Conservation (phyloP, 2,888 invertebrate genomes). For the Pollenia amentaria region DNA sequence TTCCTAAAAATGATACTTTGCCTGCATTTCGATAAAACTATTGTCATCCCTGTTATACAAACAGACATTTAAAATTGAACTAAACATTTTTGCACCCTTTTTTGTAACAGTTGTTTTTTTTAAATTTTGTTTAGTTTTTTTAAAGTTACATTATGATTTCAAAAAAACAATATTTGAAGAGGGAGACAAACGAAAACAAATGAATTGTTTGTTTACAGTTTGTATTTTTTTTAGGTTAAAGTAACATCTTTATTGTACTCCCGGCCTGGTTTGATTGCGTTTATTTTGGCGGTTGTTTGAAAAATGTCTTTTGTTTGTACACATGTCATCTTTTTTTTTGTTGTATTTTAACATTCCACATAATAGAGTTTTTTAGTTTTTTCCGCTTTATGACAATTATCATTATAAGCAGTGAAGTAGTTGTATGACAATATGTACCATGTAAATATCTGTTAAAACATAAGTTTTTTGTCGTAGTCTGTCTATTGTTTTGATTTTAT, state of each 20-base stretch:
- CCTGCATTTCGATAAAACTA: too few species aligned
- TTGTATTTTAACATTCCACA: constrained; percentile 16
- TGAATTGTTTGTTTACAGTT: constrained; percentile 50
- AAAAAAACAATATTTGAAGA: constrained; percentile 59
- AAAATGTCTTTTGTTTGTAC: constrained; percentile 70
- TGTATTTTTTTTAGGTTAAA: constrained; percentile 54
- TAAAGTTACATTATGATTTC: constrained; percentile 57
- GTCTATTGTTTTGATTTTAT: constrained; percentile 47
- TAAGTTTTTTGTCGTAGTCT: constrained; percentile 68
- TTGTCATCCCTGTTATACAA: background rate
- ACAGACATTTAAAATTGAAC: constrained; percentile 26
- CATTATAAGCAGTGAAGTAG: constrained; percentile 34
- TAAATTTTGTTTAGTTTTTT: constrained; percentile 45
- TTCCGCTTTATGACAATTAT: constrained; percentile 64
- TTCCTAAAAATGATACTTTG: background rate
- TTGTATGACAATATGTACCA: constrained; percentile 51
- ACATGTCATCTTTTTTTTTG: constrained; percentile 71
- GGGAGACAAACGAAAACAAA: constrained; percentile 35
- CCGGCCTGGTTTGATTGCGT: constrained; percentile 49
- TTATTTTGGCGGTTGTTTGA: constrained; percentile 62
- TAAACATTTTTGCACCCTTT: constrained; percentile 54
- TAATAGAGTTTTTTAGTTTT: constrained; percentile 49
- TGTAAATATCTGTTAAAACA: constrained; percentile 71
- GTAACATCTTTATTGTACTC: constrained; percentile 58
- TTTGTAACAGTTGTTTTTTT: constrained; percentile 38